Conservation (phyloP, 1,140 invertebrate species). For the Brachionus sp. region DNA sequence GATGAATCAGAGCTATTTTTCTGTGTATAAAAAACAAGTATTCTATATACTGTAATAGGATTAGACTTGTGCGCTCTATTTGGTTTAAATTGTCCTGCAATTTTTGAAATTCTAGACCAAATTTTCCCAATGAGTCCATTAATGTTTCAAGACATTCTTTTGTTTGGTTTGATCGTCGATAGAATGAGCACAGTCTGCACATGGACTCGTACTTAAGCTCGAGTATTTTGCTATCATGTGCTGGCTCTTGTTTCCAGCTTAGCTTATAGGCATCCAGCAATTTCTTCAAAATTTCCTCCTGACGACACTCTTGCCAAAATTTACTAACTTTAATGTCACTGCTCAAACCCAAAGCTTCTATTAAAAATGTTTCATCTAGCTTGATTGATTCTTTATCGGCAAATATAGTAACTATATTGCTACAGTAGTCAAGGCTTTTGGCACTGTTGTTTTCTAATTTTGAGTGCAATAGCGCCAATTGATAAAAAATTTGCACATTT, state of each 20-base stretch:
- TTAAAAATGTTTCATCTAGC: neutral
- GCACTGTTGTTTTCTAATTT: neutral
- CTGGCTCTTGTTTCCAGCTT: neutral
- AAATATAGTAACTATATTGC: neutral
- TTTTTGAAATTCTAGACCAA: slow-evolving; percentile 29
- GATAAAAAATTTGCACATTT: slow-evolving; percentile 20
- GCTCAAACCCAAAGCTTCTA: neutral
- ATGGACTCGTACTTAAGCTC: slow-evolving; percentile 23
- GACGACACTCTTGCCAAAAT: neutral
- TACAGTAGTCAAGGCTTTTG: neutral
- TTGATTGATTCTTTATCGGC: neutral
- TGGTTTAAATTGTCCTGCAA: neutral
- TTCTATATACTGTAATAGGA: slow-evolving; percentile 28
- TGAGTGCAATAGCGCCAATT: slow-evolving; percentile 18
- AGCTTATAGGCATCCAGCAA: neutral
- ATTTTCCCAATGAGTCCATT: slow-evolving; percentile 14
- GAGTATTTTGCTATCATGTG: neutral
- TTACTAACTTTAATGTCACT: neutral
- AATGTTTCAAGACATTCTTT: slow-evolving; percentile 43
- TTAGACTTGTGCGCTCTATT: neutral
- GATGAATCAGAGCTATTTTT: slow-evolving; percentile 43
- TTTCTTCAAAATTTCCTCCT: neutral
- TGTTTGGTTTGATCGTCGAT: neutral
- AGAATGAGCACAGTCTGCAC: slow-evolving; percentile 26
- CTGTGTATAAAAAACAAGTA: slow-evolving; percentile 38